phyloP scores from a whole-genome alignment of 2,113 vertebrate genomes.

The Canis aureus region DNA sequence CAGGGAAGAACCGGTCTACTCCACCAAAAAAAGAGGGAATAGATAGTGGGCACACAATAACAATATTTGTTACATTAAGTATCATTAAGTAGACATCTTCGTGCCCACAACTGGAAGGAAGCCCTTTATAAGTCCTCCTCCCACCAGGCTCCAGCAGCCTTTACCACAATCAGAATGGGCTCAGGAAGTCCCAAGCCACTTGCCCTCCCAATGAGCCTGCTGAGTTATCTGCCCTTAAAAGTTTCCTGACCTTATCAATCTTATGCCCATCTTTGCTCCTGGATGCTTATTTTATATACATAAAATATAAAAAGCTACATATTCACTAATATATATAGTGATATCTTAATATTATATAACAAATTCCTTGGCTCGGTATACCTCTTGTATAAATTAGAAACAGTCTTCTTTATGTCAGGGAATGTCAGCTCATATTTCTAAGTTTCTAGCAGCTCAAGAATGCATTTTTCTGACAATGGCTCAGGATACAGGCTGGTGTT shows the following conservation, averaged over 20 bases:
- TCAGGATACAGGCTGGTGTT: constrained; percentile 33
- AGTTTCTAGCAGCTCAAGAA: constrained; percentile 49
- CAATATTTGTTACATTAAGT: background rate
- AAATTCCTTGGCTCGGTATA: background rate
- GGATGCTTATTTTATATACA: background rate
- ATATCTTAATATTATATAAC: background rate
- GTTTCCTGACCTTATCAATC: background rate
- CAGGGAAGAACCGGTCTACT: background rate
- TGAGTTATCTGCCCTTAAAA: background rate
- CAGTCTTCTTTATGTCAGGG: background rate
- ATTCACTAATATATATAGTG: background rate
- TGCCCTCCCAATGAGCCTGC: background rate
- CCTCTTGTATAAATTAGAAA: background rate
- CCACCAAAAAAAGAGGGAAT: background rate
- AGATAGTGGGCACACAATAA: background rate
- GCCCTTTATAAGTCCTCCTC: background rate
- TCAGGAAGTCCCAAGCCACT: background rate
- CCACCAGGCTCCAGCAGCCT: background rate
- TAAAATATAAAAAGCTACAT: background rate
- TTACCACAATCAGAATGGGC: background rate
- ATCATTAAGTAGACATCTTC: background rate
- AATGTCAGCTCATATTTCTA: background rate
- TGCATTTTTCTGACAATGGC: background rate
- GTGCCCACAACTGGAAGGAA: background rate
- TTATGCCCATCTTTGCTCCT: background rate